Conservation (phyloP, 2,113 vertebrate species). For the Zapornia atra region DNA sequence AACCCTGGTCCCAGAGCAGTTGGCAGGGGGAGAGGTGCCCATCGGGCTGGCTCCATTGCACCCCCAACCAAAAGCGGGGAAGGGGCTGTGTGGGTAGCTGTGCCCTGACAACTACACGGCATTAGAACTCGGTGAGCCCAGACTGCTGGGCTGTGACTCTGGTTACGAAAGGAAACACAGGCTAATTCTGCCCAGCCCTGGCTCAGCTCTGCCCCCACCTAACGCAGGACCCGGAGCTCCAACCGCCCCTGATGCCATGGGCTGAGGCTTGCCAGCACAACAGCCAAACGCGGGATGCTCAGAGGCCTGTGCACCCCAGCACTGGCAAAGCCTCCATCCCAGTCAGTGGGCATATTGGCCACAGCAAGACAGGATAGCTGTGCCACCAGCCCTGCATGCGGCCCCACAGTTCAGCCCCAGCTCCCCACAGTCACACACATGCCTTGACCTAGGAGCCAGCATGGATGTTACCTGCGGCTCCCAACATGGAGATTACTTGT, state of each 20-base stretch:
- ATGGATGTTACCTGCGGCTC: background rate
- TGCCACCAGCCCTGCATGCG: background rate
- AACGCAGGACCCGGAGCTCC: fast-evolving
- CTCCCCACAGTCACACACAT: background rate
- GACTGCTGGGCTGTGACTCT: background rate
- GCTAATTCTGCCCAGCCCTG: fast-evolving
- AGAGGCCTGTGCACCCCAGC: fast-evolving
- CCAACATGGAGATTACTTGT: background rate
- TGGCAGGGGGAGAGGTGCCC: fast-evolving
- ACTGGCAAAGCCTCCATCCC: too few relatives aligned
- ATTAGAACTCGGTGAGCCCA: background rate
- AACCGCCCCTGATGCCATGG: fast-evolving
- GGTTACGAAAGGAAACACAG: background rate
- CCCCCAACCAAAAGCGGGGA: background rate
- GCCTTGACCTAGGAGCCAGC: background rate
- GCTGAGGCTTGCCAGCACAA: fast-evolving
- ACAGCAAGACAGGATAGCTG: too few relatives aligned
- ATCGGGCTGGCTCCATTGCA: fast-evolving
- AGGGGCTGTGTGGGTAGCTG: background rate
- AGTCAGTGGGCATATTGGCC: too few relatives aligned
- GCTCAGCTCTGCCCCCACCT: background rate
- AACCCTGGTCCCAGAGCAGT: fast-evolving
- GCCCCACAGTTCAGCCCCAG: background rate
- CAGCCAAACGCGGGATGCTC: fast-evolving
- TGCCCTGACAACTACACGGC: fast-evolving